Conservation (phyloP, 2,888 invertebrate species). For the Sympetrum striolatum region DNA sequence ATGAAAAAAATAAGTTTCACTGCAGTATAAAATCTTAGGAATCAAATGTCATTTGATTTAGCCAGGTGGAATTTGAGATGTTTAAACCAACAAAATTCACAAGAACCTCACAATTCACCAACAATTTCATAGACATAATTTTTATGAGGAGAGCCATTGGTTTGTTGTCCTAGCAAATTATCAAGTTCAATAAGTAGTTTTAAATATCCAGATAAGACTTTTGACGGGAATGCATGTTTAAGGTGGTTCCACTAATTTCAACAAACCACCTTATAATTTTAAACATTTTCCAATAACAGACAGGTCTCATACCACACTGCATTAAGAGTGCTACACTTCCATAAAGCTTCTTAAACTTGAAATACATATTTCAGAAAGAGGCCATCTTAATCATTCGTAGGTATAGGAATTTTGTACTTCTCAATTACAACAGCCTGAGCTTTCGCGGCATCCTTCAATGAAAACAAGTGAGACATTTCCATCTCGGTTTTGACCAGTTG, state of each 20-base stretch:
- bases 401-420: conserved; percentile 66
- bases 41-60: background rate
- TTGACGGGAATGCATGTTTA: background rate
- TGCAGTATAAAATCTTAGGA: background rate
- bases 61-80: background rate
- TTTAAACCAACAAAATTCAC: background rate
- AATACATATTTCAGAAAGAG: background rate
- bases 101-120: background rate
- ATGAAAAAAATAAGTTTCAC: background rate
- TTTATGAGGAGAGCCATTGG: background rate
- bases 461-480: conserved; percentile 90
- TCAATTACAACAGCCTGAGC: conserved; percentile 85
- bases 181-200: background rate
- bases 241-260: background rate
- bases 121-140: background rate
- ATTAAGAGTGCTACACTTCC: background rate
- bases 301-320: background rate
- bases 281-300: background rate
- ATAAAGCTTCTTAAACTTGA: background rate
- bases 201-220: background rate
- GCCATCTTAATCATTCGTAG: background rate
- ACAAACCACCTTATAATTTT: background rate
- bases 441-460: conserved; percentile 86
- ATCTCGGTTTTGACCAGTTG: conserved; percentile 82
- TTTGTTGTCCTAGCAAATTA: background rate